Base-by-base conservation (phyloP, 1,140 invertebrate genomes). In the Holcopasites calliopsidis region DNA sequence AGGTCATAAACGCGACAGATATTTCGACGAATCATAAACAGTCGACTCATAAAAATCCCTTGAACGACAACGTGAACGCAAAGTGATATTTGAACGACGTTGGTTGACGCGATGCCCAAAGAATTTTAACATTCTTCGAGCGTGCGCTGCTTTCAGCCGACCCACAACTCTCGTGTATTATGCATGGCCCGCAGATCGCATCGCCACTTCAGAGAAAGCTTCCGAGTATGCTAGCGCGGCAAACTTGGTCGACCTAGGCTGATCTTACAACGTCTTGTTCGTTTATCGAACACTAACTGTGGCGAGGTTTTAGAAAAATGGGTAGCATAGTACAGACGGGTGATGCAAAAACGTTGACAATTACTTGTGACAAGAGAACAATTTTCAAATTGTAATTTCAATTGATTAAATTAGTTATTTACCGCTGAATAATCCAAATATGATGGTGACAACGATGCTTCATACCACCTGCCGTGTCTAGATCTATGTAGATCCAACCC, bases 61-160 rank as follows among this genome's bases (percentile, higher is more conserved):
- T 18, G 6, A 13, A 58, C 47, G 54, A 38, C 50, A 50, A 44
- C 55, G 50, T 61, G 47, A 42, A 44, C 44, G 60, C 61, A 80
- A 82, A 82, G 79, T 64, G 78, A 82, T 76, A 82, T 82, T 82
- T 82, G 79, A 82, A 72, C 72, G 66, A 79, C 57, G 50, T 70
- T 57, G 61, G 58, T 49, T 52, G 65, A 76, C 79, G 40, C 58
- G 54, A 52, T 62, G 50, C 40, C 28, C 31, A 7, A 52, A 28
- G 78, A 76, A 82, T 80, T 80, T 82, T 76, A 82, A 70, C 61
- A 80, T 80, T 82, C 78, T 60, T 71, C 40, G n/a, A 28, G 50
- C 71, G 44, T 52, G 65, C 49, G 77, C 71, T 64, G 35, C 47
- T 38, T 42, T 60, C 50, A 47, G 28, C 26, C 44, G 42, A 47